Percentiles rank a stretch among this genome's conserved stretches.
These are phyloP conservation scores for Phrynocephalus versicolor DNA, from an alignment of 2,113 vertebrate genomes.

Conservation along the genomic window DNA sequence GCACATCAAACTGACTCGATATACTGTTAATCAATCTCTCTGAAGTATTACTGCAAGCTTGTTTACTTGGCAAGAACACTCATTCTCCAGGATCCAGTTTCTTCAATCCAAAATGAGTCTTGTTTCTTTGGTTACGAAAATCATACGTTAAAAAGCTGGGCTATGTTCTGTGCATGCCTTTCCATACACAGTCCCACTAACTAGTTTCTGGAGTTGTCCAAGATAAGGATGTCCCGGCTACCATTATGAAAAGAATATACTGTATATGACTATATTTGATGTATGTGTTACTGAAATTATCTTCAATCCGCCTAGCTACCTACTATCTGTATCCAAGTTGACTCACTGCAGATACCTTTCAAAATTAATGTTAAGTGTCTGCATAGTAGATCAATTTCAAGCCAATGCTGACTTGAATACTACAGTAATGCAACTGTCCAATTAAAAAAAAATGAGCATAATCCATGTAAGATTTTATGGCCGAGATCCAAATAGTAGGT, in stretches of 20 bases:
- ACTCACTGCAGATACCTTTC: neutral
- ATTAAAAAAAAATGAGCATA: neutral
- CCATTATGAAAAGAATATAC: neutral
- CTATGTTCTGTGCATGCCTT: neutral
- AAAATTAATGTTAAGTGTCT: neutral
- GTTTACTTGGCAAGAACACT: slow-evolving; percentile 35
- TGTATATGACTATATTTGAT: neutral
- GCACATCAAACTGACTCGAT: no score
- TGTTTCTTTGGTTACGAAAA: slow-evolving; percentile 38
- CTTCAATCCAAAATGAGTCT: slow-evolving; percentile 32
- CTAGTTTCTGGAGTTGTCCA: neutral
- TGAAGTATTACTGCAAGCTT: slow-evolving; percentile 37
- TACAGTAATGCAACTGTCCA: neutral
- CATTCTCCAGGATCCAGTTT: slow-evolving; percentile 40
- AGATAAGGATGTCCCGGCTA: neutral
- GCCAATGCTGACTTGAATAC: neutral
- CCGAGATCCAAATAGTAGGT: no score
- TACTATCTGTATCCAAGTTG: neutral
- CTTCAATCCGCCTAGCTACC: neutral
- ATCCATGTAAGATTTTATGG: neutral
- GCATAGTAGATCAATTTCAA: neutral
- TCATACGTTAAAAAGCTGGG: no score
- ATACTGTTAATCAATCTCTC: no score
- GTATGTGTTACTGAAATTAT: neutral
- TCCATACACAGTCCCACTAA: no score